Base-by-base conservation (phyloP, 2,113 vertebrate species). In the Physeter macrocephalus region DNA sequence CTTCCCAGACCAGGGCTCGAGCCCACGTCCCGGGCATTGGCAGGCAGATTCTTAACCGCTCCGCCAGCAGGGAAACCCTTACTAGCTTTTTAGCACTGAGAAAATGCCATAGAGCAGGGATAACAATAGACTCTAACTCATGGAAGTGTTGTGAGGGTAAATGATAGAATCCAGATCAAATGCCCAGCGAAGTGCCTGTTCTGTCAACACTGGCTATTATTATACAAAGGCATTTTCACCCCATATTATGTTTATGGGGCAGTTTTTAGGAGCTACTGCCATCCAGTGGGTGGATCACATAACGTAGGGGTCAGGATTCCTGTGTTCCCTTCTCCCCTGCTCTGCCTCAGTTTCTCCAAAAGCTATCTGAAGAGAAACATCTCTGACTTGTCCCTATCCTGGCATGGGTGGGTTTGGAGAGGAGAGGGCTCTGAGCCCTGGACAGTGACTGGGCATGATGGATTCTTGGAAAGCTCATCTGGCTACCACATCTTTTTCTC, bases 261-360 rank as follows among this genome's bases (percentile, higher is more conserved):
- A 59, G 62, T 84, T 82, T 90, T 85, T 71, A 62, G 92, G 92
- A 77, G 64, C 59, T 72, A 46, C 71, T 88, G 90, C 66, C 94
- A 90, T 67, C 90, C 95, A 85, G 94, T 57, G 93, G 88, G 54
- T 21, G 1, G 36, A 86, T 59, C 27, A 25, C 10, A 11, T 14
- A 41, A 8, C 49, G 29, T 23, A 27, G 15, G 29, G 72, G 23
- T 27, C 61, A 54, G 57, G 27, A 49, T 83, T 89, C 34, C 46
- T 36, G 72, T 29, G 11, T 34, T 62, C 36, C 36, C 46, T 78
- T 86, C 43, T 62, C 36, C 43, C 64, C 12, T 27, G 25, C 41
- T 89, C 46, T 57, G 74, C 74, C 59, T 95, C 59, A 34, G 39
- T 96, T 88, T 97, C 74, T 75, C 69, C 59, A n/a, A 62, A 67